Evolutionary conservation across 53 echinoderm and acorn worm genomes (phyloP).

Genomic region (Temnopleurus reevesii): DNA sequence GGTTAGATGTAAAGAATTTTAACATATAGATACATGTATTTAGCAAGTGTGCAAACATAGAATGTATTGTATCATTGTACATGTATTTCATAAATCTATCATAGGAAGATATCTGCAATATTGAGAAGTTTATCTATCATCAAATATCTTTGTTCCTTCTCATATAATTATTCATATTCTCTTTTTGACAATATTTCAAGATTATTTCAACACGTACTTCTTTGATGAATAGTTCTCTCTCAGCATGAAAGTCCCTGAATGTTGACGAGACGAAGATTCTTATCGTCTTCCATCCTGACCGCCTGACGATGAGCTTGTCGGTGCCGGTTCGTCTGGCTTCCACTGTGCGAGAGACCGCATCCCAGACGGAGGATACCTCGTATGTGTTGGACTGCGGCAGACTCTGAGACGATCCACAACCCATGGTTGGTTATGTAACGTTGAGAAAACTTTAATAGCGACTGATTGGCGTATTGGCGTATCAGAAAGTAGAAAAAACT

Average conservation of each 20-base stretch:
- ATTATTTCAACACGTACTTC: conserved; percentile 71
- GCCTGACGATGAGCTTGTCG: conserved; percentile 76
- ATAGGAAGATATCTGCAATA: too few relatives aligned
- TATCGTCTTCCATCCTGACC: conserved; percentile 91
- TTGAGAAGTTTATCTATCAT: too few relatives aligned
- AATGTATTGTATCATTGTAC: too few relatives aligned
- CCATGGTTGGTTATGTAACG: conserved; percentile 52
- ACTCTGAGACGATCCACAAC: conserved; percentile 75
- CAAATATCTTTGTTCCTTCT: too few relatives aligned
- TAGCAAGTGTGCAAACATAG: too few relatives aligned
- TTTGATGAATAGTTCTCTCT: conserved; percentile 86
- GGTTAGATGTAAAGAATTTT: too few relatives aligned
- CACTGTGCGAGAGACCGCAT: conserved; percentile 68
- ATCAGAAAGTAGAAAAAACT: neutral
- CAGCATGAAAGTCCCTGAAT: conserved; percentile 94
- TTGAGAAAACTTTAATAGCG: neutral
- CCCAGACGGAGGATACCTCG: conserved; percentile 77
- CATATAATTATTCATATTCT: too few relatives aligned
- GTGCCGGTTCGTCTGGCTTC: conserved; percentile 56
- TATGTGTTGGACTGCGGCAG: neutral
- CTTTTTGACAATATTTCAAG: too few relatives aligned
- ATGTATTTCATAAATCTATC: too few relatives aligned
- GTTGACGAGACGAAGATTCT: conserved; percentile 90
- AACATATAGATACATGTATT: too few relatives aligned
- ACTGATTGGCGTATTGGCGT: neutral